Evolutionary conservation across 2,113 vertebrate genomes (phyloP).

Genomic region (Asarcornis scutulata): DNA sequence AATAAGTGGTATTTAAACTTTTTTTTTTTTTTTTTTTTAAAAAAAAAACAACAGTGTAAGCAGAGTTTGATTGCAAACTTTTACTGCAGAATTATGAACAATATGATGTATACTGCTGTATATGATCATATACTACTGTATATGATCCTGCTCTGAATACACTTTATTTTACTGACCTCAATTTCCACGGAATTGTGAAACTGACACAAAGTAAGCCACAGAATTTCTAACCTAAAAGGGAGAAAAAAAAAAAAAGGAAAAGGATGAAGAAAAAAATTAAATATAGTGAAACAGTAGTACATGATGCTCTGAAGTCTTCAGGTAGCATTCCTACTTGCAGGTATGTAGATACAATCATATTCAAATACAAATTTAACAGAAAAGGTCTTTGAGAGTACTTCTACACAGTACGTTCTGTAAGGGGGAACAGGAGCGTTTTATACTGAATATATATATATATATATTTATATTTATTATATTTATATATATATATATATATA

Average conservation of each 20-base stretch:
- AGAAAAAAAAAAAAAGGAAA: background rate
- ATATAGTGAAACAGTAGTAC: background rate
- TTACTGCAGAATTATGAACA: background rate
- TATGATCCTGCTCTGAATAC: background rate
- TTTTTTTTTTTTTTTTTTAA: background rate
- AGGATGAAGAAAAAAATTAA: background rate
- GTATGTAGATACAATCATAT: background rate
- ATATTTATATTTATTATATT: too few relatives aligned
- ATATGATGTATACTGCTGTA: background rate
- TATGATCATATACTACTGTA: too few relatives aligned
- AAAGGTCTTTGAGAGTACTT: background rate
- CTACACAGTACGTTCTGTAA: background rate
- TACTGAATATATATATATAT: background rate
- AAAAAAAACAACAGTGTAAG: background rate
- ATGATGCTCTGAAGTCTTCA: background rate
- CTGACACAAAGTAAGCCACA: conserved; percentile 97
- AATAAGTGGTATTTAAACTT: background rate
- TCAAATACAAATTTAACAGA: background rate
- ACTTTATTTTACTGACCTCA: conserved; percentile 82
- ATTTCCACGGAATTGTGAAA: conserved; percentile 93
- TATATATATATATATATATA: too few relatives aligned
- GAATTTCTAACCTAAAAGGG: conserved; percentile 88
- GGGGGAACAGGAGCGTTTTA: background rate
- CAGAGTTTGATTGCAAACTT: background rate
- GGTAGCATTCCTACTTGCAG: background rate